These are phyloP conservation scores for Dasypus novemcinctus DNA, from an alignment of 2,113 vertebrate genomes.

Conservation along the genomic window DNA sequence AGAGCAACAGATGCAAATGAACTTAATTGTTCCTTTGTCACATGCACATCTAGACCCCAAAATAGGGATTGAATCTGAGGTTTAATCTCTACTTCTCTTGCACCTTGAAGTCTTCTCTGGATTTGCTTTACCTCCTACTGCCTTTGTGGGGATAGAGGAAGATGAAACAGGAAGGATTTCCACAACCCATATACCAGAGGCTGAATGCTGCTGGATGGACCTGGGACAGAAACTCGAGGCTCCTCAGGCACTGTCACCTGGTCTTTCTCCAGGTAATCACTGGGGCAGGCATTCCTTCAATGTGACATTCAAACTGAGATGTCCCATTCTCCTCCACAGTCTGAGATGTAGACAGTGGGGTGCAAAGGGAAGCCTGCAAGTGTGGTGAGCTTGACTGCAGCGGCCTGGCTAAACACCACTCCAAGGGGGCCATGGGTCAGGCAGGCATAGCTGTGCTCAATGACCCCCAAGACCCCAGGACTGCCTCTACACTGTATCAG, in stretches of 20 bases:
- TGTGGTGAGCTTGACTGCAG: slow-evolving; percentile 88
- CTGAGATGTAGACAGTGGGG: slow-evolving; percentile 90
- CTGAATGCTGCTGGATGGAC: background rate
- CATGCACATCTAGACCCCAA: background rate
- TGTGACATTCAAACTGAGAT: slow-evolving; percentile 92
- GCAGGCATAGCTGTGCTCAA: slow-evolving; percentile 93
- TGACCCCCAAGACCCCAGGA: background rate
- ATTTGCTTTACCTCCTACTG: background rate
- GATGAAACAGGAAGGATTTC: background rate
- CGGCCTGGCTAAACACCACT: slow-evolving; percentile 90
- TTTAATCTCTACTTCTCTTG: background rate
- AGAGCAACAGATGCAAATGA: background rate
- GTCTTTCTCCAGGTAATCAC: slow-evolving; percentile 94
- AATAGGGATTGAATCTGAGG: background rate
- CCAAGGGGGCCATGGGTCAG: slow-evolving; percentile 88
- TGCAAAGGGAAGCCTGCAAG: slow-evolving; percentile 90
- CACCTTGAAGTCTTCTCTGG: background rate
- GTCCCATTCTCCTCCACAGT: slow-evolving; percentile 87
- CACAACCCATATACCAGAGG: background rate
- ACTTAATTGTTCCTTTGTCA: background rate
- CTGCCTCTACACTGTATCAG: slow-evolving; percentile 62
- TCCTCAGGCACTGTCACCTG: slow-evolving; percentile 82
- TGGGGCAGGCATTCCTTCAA: slow-evolving; percentile 91
- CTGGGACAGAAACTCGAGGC: slow-evolving; percentile 73
- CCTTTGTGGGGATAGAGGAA: background rate